Conservation (phyloP, 2,888 invertebrate genomes). For the Acanthopleura granulata region DNA sequence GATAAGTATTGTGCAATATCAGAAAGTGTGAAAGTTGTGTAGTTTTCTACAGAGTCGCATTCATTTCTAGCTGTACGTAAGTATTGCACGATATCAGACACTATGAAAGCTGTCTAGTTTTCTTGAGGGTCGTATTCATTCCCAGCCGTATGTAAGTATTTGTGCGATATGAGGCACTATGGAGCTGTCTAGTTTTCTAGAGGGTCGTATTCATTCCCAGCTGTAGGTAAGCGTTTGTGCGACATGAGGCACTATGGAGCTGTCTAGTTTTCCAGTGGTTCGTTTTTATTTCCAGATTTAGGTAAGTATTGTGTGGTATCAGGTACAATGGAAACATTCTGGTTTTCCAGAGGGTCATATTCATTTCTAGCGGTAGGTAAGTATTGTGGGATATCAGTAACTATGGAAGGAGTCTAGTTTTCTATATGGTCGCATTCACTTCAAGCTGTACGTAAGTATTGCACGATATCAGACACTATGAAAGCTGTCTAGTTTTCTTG, state of each 20-base stretch:
- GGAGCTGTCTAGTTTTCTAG: conserved; percentile 40
- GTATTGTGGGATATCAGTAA: too few relatives aligned
- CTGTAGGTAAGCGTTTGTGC: conserved; percentile 39
- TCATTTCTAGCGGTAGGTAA: too few relatives aligned
- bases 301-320: too few relatives aligned
- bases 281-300: conserved; percentile 42
- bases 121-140: conserved; percentile 42
- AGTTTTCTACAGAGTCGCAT: too few relatives aligned
- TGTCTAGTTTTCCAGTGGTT: conserved; percentile 39
- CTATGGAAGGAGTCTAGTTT: too few relatives aligned
- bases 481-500: conserved; percentile 37
- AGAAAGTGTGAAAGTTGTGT: too few relatives aligned
- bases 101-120: conserved; percentile 44
- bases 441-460: conserved; percentile 39
- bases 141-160: conserved; percentile 46
- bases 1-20: too few relatives aligned
- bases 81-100: conserved; percentile 47
- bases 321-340: too few relatives aligned
- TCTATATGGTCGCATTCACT: too few relatives aligned
- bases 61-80: conserved; percentile 42
- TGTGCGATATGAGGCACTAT: not conserved
- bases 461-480: too few relatives aligned
- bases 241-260: conserved; percentile 35
- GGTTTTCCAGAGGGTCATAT: too few relatives aligned
- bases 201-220: conserved; percentile 46